These are phyloP conservation scores for Calonectris borealis DNA, from an alignment of 2,113 vertebrate genomes.

Conservation along the genomic window DNA sequence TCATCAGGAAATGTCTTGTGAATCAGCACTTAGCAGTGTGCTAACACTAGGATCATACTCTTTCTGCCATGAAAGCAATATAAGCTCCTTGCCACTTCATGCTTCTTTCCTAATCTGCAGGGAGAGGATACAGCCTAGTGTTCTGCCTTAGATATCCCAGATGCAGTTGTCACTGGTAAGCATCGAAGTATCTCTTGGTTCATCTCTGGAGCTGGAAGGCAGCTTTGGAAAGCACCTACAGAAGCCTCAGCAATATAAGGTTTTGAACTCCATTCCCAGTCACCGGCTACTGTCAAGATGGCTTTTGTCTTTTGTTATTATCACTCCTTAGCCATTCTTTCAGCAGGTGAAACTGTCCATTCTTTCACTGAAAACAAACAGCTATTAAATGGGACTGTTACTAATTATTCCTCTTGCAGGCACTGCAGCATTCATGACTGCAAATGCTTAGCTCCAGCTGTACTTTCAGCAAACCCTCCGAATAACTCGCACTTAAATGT, in stretches of 20 bases:
- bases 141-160: background rate
- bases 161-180: background rate
- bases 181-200: background rate
- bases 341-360: background rate
- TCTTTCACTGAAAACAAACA: background rate
- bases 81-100: background rate
- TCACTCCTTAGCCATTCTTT: background rate
- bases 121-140: background rate
- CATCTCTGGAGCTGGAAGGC: background rate
- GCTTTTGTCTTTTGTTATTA: background rate
- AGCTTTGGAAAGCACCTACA: background rate
- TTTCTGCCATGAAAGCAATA: background rate
- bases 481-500: fast-evolving
- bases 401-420: background rate
- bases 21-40: background rate
- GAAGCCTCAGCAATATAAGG: background rate
- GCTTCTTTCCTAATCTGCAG: background rate
- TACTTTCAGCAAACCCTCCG: background rate
- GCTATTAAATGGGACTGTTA: background rate
- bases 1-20: background rate
- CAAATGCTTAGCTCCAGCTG: background rate
- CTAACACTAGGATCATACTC: background rate
- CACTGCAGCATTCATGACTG: background rate
- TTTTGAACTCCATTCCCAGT: background rate
- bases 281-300: background rate